Percentiles rank a stretch among this genome's conserved stretches.
phyloP scores from a whole-genome alignment of 2,888 invertebrate species.

The Azorinus chamasolen region DNA sequence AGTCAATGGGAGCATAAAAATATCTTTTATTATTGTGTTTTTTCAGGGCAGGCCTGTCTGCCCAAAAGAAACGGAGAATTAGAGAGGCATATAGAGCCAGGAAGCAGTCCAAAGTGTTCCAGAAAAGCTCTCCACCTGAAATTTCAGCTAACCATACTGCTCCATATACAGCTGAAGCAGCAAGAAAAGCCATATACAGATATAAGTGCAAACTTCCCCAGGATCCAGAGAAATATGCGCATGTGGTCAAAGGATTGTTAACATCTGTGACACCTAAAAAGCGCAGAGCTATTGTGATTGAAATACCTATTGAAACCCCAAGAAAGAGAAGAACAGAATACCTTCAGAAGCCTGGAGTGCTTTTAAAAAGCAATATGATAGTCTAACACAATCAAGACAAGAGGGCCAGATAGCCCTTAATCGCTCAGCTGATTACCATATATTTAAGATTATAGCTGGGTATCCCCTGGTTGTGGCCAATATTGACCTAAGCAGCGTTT shows the following conservation, averaged over 20 bases:
- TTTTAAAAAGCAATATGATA: constrained; percentile 9
- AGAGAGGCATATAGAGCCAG: constrained; percentile 9
- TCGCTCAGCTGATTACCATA: too few relatives aligned
- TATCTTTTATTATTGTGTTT: too few relatives aligned
- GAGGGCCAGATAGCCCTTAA: too few relatives aligned
- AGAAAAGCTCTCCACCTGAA: too few relatives aligned
- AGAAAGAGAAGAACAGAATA: constrained; percentile 13
- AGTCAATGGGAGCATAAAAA: too few relatives aligned
- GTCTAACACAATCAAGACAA: constrained; percentile 1
- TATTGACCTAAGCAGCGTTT: too few relatives aligned
- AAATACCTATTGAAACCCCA: constrained; percentile 1
- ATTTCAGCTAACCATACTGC: background rate
- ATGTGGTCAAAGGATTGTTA: constrained; percentile 26
- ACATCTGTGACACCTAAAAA: constrained; percentile 28
- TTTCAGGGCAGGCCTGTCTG: too few relatives aligned
- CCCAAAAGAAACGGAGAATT: constrained; percentile 6
- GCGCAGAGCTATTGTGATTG: constrained; percentile 4
- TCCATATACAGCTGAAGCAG: constrained; percentile 17
- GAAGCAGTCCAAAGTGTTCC: background rate
- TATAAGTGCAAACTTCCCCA: constrained; percentile 34
- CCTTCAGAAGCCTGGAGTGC: background rate
- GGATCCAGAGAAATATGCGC: constrained; percentile 33
- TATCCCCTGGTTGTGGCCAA: too few relatives aligned
- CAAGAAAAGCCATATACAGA: constrained; percentile 34
- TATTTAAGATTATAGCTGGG: too few relatives aligned